Conservation (phyloP, 64 coral and sea anemone species). For the Stichodactyla helianthus region DNA sequence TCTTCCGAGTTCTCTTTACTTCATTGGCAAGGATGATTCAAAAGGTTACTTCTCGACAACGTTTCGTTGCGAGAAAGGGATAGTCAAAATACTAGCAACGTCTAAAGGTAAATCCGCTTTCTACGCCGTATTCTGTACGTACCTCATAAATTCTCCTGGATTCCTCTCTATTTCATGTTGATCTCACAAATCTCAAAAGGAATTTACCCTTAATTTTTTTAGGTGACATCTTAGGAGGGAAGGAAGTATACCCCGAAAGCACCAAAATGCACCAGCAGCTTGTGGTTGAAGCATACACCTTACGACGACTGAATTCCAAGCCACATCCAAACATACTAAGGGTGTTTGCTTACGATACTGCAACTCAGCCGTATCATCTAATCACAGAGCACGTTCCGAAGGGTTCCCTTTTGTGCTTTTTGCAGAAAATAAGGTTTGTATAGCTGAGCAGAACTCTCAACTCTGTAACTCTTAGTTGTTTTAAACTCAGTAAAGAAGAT, state of each 20-base stretch:
- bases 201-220: background rate
- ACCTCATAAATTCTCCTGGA: background rate
- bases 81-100: background rate
- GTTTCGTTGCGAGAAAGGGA: background rate
- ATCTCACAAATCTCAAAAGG: background rate
- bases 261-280: slow-evolving; percentile 6
- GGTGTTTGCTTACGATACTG: slow-evolving; percentile 32
- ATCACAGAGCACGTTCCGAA: slow-evolving; percentile 20
- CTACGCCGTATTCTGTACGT: background rate
- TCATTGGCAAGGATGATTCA: background rate
- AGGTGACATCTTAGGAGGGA: background rate
- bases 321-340: slow-evolving; percentile 32
- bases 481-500: background rate
- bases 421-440: slow-evolving; percentile 2
- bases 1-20: too few species aligned
- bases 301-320: slow-evolving; percentile 1
- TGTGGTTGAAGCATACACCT: slow-evolving; percentile 16
- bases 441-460: background rate
- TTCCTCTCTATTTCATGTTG: background rate
- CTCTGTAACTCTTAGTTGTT: background rate
- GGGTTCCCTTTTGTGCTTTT: slow-evolving; percentile 42
- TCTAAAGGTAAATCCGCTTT: background rate
- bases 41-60: background rate
- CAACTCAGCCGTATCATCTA: slow-evolving; percentile 34
- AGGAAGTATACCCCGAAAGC: background rate